A percentile compares a stretch with the other conserved stretches of the same genome.
Conservation (phyloP, 2,888 invertebrate species). For the Hofmannophila pseudospretella region DNA sequence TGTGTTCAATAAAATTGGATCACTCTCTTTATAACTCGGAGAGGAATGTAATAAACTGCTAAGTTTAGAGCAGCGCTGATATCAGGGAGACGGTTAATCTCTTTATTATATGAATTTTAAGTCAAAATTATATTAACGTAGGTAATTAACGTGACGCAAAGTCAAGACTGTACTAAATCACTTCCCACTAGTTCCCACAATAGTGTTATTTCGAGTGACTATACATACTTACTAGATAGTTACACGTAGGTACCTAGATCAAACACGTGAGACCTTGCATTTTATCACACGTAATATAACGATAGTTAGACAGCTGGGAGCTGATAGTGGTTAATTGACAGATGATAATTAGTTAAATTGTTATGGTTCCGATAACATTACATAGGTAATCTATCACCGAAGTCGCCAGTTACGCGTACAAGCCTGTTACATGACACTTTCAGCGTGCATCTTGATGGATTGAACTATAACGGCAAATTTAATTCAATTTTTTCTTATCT, state of each 20-base stretch:
- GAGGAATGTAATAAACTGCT: background rate
- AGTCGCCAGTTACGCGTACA: background rate
- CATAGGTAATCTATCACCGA: background rate
- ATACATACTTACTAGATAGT: no score
- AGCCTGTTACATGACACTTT: background rate
- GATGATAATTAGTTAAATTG: background rate
- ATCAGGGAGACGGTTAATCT: no score
- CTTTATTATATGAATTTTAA: no score
- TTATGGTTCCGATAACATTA: background rate
- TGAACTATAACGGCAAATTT: slow-evolving; percentile 8
- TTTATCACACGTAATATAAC: background rate
- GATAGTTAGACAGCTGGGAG: background rate
- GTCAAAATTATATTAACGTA: no score
- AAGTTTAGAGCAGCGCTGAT: background rate
- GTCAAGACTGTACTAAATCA: no score
- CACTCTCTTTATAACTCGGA: background rate
- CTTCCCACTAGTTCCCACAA: no score
- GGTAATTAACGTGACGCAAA: no score
- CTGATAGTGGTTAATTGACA: slow-evolving; percentile 5
- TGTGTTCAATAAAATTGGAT: slow-evolving; percentile 3
- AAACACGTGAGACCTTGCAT: background rate
- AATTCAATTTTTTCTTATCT: slow-evolving; percentile 3
- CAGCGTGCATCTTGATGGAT: background rate
- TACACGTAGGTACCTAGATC: no score
- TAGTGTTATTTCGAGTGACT: no score